Percentiles rank a stretch among this genome's conserved stretches.
These are phyloP conservation scores for Cantharis nigra DNA, from an alignment of 2,888 invertebrate genomes.

Conservation along the genomic window DNA sequence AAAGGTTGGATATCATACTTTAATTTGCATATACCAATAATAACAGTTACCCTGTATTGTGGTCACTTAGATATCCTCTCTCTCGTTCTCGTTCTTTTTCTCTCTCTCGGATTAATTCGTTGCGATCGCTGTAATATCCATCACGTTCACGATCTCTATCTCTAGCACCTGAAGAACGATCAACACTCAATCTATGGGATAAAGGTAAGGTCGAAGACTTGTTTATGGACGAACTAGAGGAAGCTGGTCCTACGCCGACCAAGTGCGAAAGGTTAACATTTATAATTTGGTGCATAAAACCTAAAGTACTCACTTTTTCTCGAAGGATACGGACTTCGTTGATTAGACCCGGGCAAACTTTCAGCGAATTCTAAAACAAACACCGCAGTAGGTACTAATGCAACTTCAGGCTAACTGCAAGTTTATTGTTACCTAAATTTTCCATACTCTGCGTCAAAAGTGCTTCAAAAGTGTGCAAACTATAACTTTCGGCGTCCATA, in stretches of 20 bases:
- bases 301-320: slow-evolving; percentile 74
- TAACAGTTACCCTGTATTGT: slow-evolving; percentile 70
- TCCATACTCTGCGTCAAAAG: slow-evolving; percentile 93
- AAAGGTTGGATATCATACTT: neutral
- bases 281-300: slow-evolving; percentile 6
- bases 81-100: slow-evolving; percentile 69
- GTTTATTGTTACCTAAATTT: slow-evolving; percentile 74
- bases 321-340: slow-evolving; percentile 83
- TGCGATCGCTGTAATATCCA: slow-evolving; percentile 89
- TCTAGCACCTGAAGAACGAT: slow-evolving; percentile 62
- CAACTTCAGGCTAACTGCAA: neutral
- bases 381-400: neutral
- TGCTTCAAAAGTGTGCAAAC: slow-evolving; percentile 91
- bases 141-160: slow-evolving; percentile 73
- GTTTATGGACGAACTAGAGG: slow-evolving; percentile 69
- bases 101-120: slow-evolving; percentile 77
- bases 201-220: slow-evolving; percentile 83
- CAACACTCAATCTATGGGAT: slow-evolving; percentile 65
- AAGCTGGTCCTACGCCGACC: slow-evolving; percentile 58
- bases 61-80: slow-evolving; percentile 80
- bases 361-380: slow-evolving; percentile 79
- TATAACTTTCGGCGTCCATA: slow-evolving; percentile 94
- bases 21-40: too few relatives aligned
- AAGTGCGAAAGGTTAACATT: slow-evolving; percentile 22
- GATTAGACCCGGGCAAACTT: slow-evolving; percentile 81